These are phyloP conservation scores for Gortyna flavago DNA, from an alignment of 2,888 invertebrate genomes.

Conservation along the genomic window DNA sequence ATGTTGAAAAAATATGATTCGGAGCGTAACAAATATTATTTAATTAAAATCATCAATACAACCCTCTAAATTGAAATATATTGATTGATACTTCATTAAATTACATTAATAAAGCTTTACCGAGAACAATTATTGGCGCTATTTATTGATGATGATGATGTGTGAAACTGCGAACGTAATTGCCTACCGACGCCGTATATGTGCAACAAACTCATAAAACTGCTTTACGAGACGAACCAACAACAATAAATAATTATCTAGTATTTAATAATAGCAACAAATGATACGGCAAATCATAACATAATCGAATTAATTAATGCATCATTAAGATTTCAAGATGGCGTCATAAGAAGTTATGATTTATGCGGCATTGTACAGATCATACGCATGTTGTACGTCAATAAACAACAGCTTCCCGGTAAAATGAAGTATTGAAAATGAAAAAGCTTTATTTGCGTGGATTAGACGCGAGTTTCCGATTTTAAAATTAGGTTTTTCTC, in stretches of 20 bases:
- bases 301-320: constrained; percentile 49
- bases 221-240: constrained; percentile 40
- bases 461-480: constrained; percentile 39
- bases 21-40: too few species aligned
- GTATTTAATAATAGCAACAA: constrained; percentile 59
- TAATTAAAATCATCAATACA: too few species aligned
- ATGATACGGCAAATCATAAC: constrained; percentile 49
- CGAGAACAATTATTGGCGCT: constrained; percentile 41
- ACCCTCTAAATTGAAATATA: too few species aligned
- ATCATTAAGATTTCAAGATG: constrained; percentile 53
- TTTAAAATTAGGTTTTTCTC: constrained; percentile 29
- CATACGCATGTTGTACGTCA: constrained; percentile 50
- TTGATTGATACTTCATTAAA: constrained; percentile 17
- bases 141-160: constrained; percentile 50
- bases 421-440: constrained; percentile 46
- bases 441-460: constrained; percentile 51
- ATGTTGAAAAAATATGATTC: too few species aligned
- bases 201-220: constrained; percentile 54
- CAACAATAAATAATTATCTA: constrained; percentile 59
- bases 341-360: constrained; percentile 43
- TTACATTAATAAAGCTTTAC: constrained; percentile 29
- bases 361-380: constrained; percentile 50
- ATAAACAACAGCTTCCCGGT: constrained; percentile 56
- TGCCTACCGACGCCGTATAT: constrained; percentile 51
- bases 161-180: constrained; percentile 50